These are phyloP conservation scores for Oryzias melastigma DNA, from an alignment of 2,113 vertebrate genomes.

Conservation along the genomic window DNA sequence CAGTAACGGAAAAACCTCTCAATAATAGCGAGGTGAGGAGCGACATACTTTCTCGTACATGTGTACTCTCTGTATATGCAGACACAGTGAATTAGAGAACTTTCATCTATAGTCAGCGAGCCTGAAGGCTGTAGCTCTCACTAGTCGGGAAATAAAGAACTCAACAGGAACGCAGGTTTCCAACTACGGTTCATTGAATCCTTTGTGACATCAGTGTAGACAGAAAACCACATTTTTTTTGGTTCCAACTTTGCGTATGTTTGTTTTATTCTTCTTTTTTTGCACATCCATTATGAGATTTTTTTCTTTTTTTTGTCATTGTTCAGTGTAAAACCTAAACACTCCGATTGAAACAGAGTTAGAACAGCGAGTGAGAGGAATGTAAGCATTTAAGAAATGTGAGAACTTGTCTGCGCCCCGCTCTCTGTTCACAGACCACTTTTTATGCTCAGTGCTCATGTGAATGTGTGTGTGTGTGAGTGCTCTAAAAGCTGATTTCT, in stretches of 20 bases:
- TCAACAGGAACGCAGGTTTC: neutral
- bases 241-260: slow-evolving; percentile 21
- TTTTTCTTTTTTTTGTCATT: slow-evolving; percentile 51
- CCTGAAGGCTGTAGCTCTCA: slow-evolving; percentile 1
- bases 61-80: slow-evolving; percentile 39
- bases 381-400: slow-evolving; percentile 73
- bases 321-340: slow-evolving; percentile 61
- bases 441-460: slow-evolving; percentile 32
- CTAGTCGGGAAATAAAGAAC: slow-evolving; percentile 20
- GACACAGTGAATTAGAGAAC: slow-evolving; percentile 31
- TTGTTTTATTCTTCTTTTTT: slow-evolving; percentile 34
- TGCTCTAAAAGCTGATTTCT: slow-evolving; percentile 24
- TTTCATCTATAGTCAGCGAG: slow-evolving; percentile 35
- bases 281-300: slow-evolving; percentile 31
- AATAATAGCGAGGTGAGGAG: slow-evolving; percentile 56
- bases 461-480: slow-evolving; percentile 12
- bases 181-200: slow-evolving; percentile 21
- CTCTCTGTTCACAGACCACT: slow-evolving; percentile 41
- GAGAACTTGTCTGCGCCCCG: slow-evolving; percentile 64
- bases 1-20: neutral
- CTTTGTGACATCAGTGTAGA: slow-evolving; percentile 5
- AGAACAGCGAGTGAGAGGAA: slow-evolving; percentile 61
- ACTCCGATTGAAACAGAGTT: slow-evolving; percentile 39
- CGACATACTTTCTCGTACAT: slow-evolving; percentile 37
- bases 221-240: slow-evolving; percentile 16